Base-by-base conservation (phyloP, 2,797 vertebrate genomes). In the Sparidentex hasta region DNA sequence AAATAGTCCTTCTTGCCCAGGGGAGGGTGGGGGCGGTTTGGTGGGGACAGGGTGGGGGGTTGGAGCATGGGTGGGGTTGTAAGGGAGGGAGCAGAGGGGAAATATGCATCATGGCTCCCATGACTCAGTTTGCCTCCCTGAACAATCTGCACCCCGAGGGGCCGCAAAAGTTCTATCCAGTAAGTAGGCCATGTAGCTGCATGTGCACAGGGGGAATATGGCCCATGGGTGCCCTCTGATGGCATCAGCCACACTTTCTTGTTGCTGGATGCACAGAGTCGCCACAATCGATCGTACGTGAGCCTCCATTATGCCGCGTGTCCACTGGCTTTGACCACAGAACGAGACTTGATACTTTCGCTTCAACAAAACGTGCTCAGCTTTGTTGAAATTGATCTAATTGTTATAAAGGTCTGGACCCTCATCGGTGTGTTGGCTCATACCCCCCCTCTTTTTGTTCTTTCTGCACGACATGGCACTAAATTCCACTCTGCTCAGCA, bases 61-160 rank as follows among this genome's bases (percentile, higher is more conserved):
- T 2, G 27, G 27, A n/a, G n/a, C n/a, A n/a, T n/a, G 71, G 50
- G 41, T 33, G 43, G 33, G 72, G 52, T 67, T 58, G 57, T 56
- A 59, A 64, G 71, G 44, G 62, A 61, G 59, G 74, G 72, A 75
- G 72, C 65, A 57, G 79, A 80, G 80, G 75, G 78, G 72, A 76
- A 80, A 77, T 79, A 65, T 75, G 81, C 79, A 86, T 81, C 82
- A 76, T 74, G 74, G 79, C 72, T 90, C 82, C 88, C 79, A 88
- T 94, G 93, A 91, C 85, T 93, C 86, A 86, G 77, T 85, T 85
- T 88, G 88, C 76, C 70, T 90, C 87, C 84, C 80, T 87, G 90
- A 93, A 92, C 92, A 92, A 88, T 90, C 76, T 73, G 80, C 70
- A 58, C 91, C 93, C 93, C 58, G 68, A 79, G 87, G 92, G 92